Percentiles rank a stretch among this genome's conserved stretches.
phyloP scores from a whole-genome alignment of 2,113 vertebrate genomes.

The Pachypanchax playfairii region DNA sequence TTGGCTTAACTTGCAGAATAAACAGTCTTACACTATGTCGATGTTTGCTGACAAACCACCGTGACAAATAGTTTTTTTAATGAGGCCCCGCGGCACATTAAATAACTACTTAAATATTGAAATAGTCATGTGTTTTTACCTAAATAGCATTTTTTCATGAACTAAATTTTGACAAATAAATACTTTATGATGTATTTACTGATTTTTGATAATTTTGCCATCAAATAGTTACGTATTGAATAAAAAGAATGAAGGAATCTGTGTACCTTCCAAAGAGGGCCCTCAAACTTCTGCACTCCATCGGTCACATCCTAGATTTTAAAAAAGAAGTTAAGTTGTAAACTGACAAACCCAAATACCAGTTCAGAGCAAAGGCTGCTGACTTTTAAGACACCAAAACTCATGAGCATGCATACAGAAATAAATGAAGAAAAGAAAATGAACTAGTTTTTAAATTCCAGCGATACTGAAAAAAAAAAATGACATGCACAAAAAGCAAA shows the following conservation, averaged over 20 bases:
- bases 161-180: too few species aligned
- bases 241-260: slow-evolving; percentile 27
- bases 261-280: slow-evolving; percentile 89
- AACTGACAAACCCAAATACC: too few species aligned
- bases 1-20: too few species aligned
- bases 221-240: not conserved
- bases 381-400: slow-evolving; percentile 8
- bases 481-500: too few species aligned
- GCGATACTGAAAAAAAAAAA: not conserved
- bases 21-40: too few species aligned
- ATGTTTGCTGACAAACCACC: too few species aligned
- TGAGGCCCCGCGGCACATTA: not conserved
- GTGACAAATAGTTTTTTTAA: too few species aligned
- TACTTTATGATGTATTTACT: too few species aligned
- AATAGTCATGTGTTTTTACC: too few species aligned
- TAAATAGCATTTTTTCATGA: not conserved
- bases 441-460: not conserved
- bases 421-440: not conserved
- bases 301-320: slow-evolving; percentile 79
- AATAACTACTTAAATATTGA: too few species aligned
- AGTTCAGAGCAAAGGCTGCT: slow-evolving; percentile 9
- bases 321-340: too few species aligned
- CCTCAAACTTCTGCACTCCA: slow-evolving; percentile 84
- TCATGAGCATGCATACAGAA: slow-evolving; percentile 1
- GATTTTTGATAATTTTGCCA: not conserved